Evolutionary conservation across 2,113 vertebrate genomes (phyloP).

Genomic region (Hemiprocne comata): DNA sequence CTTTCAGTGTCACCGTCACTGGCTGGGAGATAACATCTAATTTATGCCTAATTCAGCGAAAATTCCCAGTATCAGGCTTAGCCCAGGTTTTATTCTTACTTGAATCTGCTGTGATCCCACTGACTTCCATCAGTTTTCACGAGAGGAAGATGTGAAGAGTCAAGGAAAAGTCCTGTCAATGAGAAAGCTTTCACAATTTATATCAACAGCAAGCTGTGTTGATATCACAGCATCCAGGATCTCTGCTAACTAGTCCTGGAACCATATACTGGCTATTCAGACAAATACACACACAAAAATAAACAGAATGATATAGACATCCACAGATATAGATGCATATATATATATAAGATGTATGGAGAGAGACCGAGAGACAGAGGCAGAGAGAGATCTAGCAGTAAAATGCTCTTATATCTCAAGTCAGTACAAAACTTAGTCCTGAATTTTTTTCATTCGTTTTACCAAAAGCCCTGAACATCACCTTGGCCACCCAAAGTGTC

Average conservation of each 20-base stretch:
- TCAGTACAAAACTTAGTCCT: neutral
- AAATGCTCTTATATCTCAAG: neutral
- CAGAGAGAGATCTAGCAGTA: neutral
- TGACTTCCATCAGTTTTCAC: neutral
- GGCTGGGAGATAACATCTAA: conserved; percentile 52
- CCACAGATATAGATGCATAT: neutral
- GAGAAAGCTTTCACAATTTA: neutral
- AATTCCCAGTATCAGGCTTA: conserved; percentile 9
- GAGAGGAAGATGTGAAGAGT: neutral
- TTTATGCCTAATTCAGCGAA: conserved; percentile 50
- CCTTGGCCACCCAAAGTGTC: neutral
- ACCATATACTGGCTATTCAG: neutral
- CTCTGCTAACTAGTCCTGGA: neutral
- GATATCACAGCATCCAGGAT: neutral
- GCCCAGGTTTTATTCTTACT: neutral
- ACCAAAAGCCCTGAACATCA: neutral
- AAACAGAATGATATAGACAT: neutral
- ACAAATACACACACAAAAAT: neutral
- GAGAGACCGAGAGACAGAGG: neutral
- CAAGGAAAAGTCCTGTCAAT: neutral
- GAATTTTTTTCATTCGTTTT: neutral
- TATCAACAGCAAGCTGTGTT: neutral
- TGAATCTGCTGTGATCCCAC: neutral
- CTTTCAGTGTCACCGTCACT: conserved; percentile 28
- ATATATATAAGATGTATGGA: neutral